A percentile compares a stretch with the other conserved stretches of the same genome.
Conservation (phyloP, 2,797 vertebrate genomes). For the Psittacula echo region DNA sequence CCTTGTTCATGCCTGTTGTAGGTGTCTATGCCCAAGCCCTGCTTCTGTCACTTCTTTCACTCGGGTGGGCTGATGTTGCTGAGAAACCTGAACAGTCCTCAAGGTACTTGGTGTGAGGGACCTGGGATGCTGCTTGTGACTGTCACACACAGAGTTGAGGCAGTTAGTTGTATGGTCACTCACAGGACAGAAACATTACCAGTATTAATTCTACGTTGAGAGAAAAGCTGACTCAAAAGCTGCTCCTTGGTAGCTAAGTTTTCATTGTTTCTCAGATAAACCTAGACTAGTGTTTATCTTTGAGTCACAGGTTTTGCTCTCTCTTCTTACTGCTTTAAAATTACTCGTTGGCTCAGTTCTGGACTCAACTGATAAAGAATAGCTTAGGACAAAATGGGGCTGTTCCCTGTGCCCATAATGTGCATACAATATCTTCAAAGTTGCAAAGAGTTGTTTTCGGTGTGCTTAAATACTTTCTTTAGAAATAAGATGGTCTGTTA, state of each 20-base stretch:
- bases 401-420: neutral
- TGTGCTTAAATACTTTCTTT: neutral
- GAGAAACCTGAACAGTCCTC: neutral
- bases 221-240: constrained; percentile 22
- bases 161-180: neutral
- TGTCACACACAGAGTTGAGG: neutral
- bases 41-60: neutral
- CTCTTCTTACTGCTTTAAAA: constrained; percentile 3
- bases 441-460: neutral
- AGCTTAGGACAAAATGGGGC: neutral
- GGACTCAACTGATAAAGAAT: constrained; percentile 33
- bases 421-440: neutral
- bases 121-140: neutral
- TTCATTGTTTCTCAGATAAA: constrained; percentile 53
- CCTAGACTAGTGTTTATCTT: constrained; percentile 41
- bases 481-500: neutral
- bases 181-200: neutral
- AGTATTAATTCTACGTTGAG: fast-evolving
- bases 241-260: neutral
- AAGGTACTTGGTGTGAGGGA: neutral
- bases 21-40: neutral
- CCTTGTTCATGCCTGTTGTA: neutral
- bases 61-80: neutral
- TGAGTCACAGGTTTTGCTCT: constrained; percentile 3
- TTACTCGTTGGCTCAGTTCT: constrained; percentile 26